These are phyloP conservation scores for Butastur rufipennis DNA, from an alignment of 2,113 vertebrate genomes.

Conservation along the genomic window DNA sequence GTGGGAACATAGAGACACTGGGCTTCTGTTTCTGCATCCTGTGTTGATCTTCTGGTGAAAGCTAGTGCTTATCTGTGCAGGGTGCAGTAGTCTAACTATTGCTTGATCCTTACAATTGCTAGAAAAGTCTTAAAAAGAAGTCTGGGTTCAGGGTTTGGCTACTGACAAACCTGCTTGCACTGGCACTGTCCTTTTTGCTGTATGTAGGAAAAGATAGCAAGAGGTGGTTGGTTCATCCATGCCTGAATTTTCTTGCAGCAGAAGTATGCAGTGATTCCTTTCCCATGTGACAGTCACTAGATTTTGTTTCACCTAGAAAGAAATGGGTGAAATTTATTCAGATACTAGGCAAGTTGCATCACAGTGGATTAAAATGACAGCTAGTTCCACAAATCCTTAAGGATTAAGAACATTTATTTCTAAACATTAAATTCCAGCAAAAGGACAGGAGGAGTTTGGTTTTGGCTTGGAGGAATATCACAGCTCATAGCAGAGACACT, in stretches of 20 bases:
- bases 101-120: not conserved
- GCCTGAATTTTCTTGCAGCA: not conserved
- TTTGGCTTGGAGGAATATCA: not conserved
- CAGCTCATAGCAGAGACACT: not conserved
- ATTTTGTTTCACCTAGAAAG: not conserved
- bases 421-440: not conserved
- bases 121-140: not conserved
- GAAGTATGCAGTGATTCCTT: not conserved
- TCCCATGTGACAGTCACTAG: not conserved
- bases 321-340: not conserved
- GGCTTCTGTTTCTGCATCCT: not conserved
- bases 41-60: constrained; percentile 27
- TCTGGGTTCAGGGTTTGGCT: not conserved
- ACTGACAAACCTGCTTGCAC: not conserved
- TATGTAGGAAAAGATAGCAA: not conserved
- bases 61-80: not conserved
- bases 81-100: not conserved
- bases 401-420: constrained; percentile 12
- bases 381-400: constrained; percentile 25
- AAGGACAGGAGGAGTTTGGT: not conserved
- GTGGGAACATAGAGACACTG: not conserved
- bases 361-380: constrained; percentile 17
- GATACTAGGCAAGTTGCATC: not conserved
- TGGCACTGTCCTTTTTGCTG: not conserved
- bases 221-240: not conserved